Base-by-base conservation (phyloP, 2,113 vertebrate species). In the Sinocyclocheilus rhinocerous region DNA sequence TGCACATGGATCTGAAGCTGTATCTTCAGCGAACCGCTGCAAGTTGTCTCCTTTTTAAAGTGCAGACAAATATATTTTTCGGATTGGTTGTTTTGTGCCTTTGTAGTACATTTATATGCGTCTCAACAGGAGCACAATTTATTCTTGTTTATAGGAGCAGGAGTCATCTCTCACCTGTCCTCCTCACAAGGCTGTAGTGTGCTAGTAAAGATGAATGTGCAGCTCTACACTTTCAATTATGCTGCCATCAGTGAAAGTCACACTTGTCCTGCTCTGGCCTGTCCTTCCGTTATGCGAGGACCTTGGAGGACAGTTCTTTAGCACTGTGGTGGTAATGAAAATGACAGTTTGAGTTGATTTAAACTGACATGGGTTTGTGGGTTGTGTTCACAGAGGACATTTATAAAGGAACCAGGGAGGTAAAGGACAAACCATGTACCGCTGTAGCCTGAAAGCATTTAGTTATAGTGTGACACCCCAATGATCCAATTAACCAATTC, bases 371-470 rank as follows among this genome's bases (percentile, higher is more conserved):
- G 36, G 73, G 24, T 75, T 81, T 33, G 33, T 81, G 69, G 59
- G 76, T 50, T 75, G 69, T 57, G 65, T 83, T 70, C 76, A 75
- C n/a, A 79, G 75, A 16, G 80, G 16, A 48, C 24, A 48, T 20
- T 18, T 50, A 22, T 52, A 55, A 24, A 55, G 24, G 76, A 77
- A 67, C 15, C 26, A 16, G 39, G 8, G 61, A 10, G 26, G 65
- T 33, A 29, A 63, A 16, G 48, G 73, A 67, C 45, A 29, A 45
- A 75, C 65, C 79, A 48, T 42, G 24, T 86, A 87, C 57, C 75
- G 84, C 72, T 85, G 76, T 76, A 88, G 88, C 90, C 91, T 89
- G 63, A 87, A 92, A 95, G 94, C 88, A 85, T 91, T 91, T 91
- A 87, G 92, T 88, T 91, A 80, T 18, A 12, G 20, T 79, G 18